Percentiles rank a stretch among this genome's conserved stretches.
Evolutionary conservation across 1,140 invertebrate species (phyloP).

Genomic region (Leptinotarsa texana): DNA sequence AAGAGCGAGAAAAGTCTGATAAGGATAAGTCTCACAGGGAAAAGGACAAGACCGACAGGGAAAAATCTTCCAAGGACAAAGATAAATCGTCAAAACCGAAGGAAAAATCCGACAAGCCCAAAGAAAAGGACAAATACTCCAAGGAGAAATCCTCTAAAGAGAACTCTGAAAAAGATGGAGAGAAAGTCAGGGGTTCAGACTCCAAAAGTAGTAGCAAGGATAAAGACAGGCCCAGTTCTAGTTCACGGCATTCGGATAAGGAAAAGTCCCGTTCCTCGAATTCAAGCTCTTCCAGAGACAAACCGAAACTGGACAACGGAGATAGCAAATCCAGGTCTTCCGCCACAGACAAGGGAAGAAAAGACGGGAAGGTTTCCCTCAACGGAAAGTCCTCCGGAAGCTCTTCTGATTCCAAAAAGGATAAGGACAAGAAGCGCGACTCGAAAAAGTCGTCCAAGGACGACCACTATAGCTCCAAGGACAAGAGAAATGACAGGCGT

Average conservation of each 20-base stretch:
- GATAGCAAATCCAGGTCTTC: conserved; percentile 35
- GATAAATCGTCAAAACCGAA: conserved; percentile 32
- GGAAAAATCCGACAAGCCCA: conserved; percentile 53
- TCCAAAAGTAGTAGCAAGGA: conserved; percentile 35
- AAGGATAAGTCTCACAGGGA: conserved; percentile 41
- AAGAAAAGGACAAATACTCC: conserved; percentile 26
- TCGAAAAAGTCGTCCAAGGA: conserved; percentile 57
- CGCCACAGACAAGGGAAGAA: conserved; percentile 27
- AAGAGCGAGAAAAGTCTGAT: conserved; percentile 9
- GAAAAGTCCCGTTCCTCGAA: conserved; percentile 37
- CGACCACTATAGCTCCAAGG: conserved; percentile 62
- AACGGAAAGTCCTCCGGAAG: conserved; percentile 1
- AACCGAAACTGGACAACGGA: conserved; percentile 35
- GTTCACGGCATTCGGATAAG: conserved; percentile 42
- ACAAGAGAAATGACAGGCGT: conserved; percentile 57
- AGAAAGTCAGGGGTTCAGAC: conserved; percentile 35
- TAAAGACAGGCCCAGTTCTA: conserved; percentile 32
- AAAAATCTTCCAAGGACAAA: conserved; percentile 24
- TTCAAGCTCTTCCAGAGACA: conserved; percentile 38
- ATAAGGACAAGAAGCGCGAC: conserved; percentile 54
- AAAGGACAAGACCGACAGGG: conserved; percentile 39
- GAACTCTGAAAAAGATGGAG: conserved; percentile 49
- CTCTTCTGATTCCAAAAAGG: conserved; percentile 33
- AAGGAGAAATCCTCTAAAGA: conserved; percentile 24
- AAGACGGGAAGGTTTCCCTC: conserved; percentile 12